A percentile compares a stretch with the other conserved stretches of the same genome.
Conservation (phyloP, 2,113 vertebrate species). For the Seriola rivoliana region DNA sequence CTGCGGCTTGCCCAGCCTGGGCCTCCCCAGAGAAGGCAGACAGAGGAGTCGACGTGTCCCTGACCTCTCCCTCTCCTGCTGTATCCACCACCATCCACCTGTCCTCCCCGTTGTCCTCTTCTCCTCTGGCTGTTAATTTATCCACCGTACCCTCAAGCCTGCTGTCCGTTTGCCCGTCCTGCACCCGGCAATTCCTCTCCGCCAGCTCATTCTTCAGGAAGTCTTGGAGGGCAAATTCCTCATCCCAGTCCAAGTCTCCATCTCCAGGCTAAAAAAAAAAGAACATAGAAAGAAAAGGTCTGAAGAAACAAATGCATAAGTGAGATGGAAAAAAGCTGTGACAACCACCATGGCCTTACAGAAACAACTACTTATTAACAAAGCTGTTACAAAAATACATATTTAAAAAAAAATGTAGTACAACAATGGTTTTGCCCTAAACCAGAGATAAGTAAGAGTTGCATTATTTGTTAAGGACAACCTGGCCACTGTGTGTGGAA, state of each 20-base stretch:
- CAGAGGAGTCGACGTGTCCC: slow-evolving; percentile 65
- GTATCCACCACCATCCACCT: slow-evolving; percentile 67
- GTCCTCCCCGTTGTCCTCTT: slow-evolving; percentile 62
- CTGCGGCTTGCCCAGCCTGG: background rate
- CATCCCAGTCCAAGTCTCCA: slow-evolving; percentile 78
- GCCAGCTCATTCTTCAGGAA: slow-evolving; percentile 66
- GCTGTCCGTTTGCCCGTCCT: background rate
- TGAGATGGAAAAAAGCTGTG: background rate
- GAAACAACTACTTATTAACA: background rate
- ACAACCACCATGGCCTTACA: background rate
- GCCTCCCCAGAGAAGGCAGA: slow-evolving; percentile 24
- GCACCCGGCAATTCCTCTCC: slow-evolving; percentile 50
- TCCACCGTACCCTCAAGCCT: background rate
- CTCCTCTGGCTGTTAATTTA: slow-evolving; percentile 31
- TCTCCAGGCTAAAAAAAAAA: slow-evolving; percentile 63
- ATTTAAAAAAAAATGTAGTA: background rate
- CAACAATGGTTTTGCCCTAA: background rate
- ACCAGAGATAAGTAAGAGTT: background rate
- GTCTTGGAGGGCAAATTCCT: slow-evolving; percentile 78
- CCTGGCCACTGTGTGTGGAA: slow-evolving; percentile 2
- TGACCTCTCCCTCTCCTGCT: slow-evolving; percentile 55
- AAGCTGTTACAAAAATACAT: background rate
- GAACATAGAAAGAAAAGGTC: background rate
- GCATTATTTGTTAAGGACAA: background rate
- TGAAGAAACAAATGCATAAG: background rate